phyloP scores from a whole-genome alignment of 2,888 invertebrate species.

The Eupithecia vulgata region DNA sequence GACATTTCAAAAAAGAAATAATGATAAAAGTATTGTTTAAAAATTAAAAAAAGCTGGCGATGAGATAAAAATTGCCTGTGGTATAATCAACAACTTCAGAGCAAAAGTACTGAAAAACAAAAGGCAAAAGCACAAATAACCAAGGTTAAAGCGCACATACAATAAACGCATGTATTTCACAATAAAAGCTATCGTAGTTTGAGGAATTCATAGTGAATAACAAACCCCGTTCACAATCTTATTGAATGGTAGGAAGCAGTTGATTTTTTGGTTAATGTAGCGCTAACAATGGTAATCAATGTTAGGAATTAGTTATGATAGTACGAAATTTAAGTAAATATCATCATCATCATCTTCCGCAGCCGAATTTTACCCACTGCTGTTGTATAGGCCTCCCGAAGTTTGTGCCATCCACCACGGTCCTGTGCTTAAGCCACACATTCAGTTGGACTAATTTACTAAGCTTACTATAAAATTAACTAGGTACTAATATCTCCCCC shows the following conservation, averaged over 20 bases:
- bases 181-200: neutral
- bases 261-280: no score
- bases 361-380: no score
- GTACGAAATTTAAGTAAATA: neutral
- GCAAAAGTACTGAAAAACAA: neutral
- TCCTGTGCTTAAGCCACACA: no score
- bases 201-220: no score
- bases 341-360: no score
- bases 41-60: neutral
- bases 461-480: neutral
- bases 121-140: neutral
- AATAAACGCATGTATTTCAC: no score
- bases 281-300: neutral
- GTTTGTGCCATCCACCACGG: no score
- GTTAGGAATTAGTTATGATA: neutral
- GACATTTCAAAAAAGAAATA: neutral
- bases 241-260: neutral
- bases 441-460: neutral
- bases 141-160: neutral
- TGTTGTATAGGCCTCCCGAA: no score
- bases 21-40: neutral
- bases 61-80: neutral
- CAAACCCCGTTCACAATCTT: neutral
- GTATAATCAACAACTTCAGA: neutral
- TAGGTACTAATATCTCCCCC: no score